These are phyloP conservation scores for Lytechinus variegatus DNA, from an alignment of 35 echinoderm and acorn worm species.

Conservation along the genomic window DNA sequence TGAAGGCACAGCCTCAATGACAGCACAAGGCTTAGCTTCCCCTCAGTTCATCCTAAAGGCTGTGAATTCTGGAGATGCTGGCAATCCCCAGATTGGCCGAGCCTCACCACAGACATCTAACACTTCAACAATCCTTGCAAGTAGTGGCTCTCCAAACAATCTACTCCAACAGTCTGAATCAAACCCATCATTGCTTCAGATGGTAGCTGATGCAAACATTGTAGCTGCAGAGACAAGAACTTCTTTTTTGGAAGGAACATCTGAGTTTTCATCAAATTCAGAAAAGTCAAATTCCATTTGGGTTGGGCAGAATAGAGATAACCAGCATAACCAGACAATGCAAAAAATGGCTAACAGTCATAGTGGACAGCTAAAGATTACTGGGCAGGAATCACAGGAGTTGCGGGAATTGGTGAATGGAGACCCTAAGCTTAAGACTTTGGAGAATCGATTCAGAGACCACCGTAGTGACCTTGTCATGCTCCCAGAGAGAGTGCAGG, in stretches of 20 bases:
- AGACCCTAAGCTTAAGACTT: constrained; percentile 77
- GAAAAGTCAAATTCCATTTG: neutral
- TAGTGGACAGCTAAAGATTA: constrained; percentile 67
- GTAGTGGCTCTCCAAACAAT: neutral
- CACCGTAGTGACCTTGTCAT: constrained; percentile 57
- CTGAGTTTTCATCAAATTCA: neutral
- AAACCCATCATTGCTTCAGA: constrained; percentile 4
- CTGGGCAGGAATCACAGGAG: constrained; percentile 77
- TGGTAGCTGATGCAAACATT: constrained; percentile 43
- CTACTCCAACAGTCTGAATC: neutral
- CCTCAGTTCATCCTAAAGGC: constrained; percentile 47
- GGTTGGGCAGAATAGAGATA: neutral
- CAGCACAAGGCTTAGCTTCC: neutral
- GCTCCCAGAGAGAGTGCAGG: constrained; percentile 43
- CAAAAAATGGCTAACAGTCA: neutral
- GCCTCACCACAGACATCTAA: neutral
- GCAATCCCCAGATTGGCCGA: neutral
- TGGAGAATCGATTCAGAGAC: constrained; percentile 78
- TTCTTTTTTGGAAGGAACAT: neutral
- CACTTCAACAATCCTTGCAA: neutral
- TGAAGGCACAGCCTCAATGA: neutral
- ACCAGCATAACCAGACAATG: neutral
- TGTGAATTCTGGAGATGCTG: neutral
- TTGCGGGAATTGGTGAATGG: constrained; percentile 70
- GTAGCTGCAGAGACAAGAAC: constrained; percentile 26